Percentiles rank a stretch among this genome's conserved stretches.
Evolutionary conservation across 2,888 invertebrate genomes (phyloP).

Genomic region (Sarcophaga rosellei): DNA sequence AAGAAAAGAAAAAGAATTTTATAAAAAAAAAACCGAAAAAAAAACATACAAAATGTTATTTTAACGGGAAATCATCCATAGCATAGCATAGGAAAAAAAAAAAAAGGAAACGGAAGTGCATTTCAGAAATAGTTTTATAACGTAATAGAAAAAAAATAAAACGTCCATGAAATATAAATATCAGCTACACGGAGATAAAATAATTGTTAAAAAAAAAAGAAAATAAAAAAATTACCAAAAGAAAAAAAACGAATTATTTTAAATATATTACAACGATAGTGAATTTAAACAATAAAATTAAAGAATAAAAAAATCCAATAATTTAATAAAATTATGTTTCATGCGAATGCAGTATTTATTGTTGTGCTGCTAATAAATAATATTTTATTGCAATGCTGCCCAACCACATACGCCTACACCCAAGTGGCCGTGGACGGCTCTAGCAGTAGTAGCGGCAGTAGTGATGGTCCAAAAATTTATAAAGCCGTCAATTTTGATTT

Average conservation of each 20-base stretch:
- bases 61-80: slow-evolving; percentile 45
- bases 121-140: slow-evolving; percentile 55
- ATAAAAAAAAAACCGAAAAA: not conserved
- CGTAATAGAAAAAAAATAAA: slow-evolving; percentile 28
- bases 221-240: not conserved
- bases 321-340: slow-evolving; percentile 44
- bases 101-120: slow-evolving; percentile 66
- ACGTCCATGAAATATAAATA: slow-evolving; percentile 15
- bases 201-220: not conserved
- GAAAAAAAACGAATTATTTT: not conserved
- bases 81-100: slow-evolving; percentile 1
- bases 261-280: slow-evolving; percentile 8
- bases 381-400: slow-evolving; percentile 33
- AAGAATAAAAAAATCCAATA: no score
- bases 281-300: not conserved
- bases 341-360: not conserved
- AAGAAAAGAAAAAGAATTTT: slow-evolving; percentile 21
- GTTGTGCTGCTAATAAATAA: slow-evolving; percentile 27
- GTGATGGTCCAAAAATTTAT: slow-evolving; percentile 75
- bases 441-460: slow-evolving; percentile 69
- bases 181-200: not conserved
- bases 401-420: slow-evolving; percentile 71
- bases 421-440: slow-evolving; percentile 71
- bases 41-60: slow-evolving; percentile 42
- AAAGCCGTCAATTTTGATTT: slow-evolving; percentile 79